Evolutionary conservation across 37 sponge, comb jelly and placozoan species (phyloP).

Genomic region (Oopsacas minuta): DNA sequence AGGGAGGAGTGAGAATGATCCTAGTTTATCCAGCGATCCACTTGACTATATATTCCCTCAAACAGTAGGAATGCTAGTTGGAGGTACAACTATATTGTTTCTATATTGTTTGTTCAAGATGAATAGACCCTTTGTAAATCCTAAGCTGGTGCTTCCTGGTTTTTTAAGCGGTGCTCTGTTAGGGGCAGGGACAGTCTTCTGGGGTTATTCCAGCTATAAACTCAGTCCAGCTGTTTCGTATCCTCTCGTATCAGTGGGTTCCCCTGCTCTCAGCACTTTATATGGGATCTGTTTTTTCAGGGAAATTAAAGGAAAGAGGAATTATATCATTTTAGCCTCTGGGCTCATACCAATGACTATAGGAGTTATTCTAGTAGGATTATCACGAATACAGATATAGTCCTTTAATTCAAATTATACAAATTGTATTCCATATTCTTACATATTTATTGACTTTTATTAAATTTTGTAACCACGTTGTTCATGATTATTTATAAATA

Average conservation of each 20-base stretch:
- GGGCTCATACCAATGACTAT: background rate
- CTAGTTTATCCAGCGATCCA: background rate
- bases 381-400: background rate
- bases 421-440: too few relatives aligned
- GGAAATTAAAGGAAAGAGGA: conserved; percentile 13
- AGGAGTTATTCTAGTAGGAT: background rate
- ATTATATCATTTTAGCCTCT: background rate
- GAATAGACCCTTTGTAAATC: background rate
- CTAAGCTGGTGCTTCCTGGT: background rate
- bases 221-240: background rate
- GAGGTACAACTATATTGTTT: background rate
- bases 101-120: background rate
- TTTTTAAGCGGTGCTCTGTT: background rate
- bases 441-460: too few relatives aligned
- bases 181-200: background rate
- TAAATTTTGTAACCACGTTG: too few relatives aligned
- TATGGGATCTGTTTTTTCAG: background rate
- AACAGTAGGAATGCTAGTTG: background rate
- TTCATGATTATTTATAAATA: too few relatives aligned
- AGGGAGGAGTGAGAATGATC: background rate
- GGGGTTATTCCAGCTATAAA: background rate
- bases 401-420: background rate
- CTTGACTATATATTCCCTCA: conserved; percentile 17
- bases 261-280: background rate
- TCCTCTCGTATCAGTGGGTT: conserved; percentile 2